A percentile compares a stretch with the other conserved stretches of the same genome.
Evolutionary conservation across 2,888 invertebrate genomes (phyloP).

Genomic region (Leptopterna dolabrata): DNA sequence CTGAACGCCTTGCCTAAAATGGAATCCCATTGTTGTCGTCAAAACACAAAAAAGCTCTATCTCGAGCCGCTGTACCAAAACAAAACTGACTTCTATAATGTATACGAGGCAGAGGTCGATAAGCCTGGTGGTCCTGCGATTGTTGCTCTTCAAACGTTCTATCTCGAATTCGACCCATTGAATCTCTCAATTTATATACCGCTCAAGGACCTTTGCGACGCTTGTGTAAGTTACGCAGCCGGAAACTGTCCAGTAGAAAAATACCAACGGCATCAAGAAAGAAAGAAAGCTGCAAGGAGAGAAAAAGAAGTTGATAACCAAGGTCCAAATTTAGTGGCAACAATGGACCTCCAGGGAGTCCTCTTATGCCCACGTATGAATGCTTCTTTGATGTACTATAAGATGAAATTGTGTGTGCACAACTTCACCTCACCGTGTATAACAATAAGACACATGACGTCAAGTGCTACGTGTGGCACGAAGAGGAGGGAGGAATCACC

Average conservation of each 20-base stretch:
- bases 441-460: slow-evolving; percentile 69
- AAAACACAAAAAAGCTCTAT: too few species aligned
- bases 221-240: neutral
- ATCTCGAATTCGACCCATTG: neutral
- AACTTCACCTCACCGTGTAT: slow-evolving; percentile 64
- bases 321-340: neutral
- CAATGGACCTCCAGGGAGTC: neutral
- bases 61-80: too few species aligned
- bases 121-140: neutral
- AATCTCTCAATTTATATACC: neutral
- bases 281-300: neutral
- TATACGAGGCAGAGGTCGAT: too few species aligned
- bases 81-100: too few species aligned
- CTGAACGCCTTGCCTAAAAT: too few species aligned
- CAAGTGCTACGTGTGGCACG: slow-evolving; percentile 69
- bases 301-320: neutral
- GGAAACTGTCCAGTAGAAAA: neutral
- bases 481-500: slow-evolving; percentile 1
- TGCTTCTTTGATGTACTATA: slow-evolving; percentile 58
- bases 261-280: neutral
- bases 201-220: neutral
- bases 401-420: slow-evolving; percentile 59
- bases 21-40: too few species aligned
- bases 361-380: neutral
- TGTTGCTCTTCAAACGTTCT: neutral